Evolutionary conservation across 2,888 invertebrate genomes (phyloP).

Genomic region (Busseola fusca): DNA sequence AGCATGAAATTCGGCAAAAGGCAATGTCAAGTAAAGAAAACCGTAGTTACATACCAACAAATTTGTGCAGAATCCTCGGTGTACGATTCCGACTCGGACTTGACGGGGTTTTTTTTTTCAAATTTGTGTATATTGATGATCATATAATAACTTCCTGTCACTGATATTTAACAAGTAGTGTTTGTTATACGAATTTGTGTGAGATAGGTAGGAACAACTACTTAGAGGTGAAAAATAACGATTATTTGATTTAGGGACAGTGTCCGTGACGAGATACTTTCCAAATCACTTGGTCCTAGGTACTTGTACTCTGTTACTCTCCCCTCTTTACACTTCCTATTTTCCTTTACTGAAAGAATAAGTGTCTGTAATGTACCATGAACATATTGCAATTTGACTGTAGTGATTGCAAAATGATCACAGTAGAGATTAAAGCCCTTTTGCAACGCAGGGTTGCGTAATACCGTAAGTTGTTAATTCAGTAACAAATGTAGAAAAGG

Average conservation of each 20-base stretch:
- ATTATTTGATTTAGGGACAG: neutral
- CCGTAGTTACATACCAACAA: too few species aligned
- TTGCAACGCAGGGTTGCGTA: neutral
- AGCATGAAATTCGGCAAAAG: too few species aligned
- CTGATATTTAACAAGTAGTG: neutral
- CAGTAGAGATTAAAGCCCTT: neutral
- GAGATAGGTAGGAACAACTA: neutral
- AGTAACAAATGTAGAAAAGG: neutral
- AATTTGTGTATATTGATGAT: neutral
- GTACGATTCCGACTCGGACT: too few species aligned
- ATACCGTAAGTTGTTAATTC: neutral
- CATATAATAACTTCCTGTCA: neutral
- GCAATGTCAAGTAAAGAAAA: too few species aligned
- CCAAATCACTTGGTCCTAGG: neutral
- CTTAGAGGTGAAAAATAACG: neutral
- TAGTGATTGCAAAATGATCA: neutral
- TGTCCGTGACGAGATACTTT: neutral
- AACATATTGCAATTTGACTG: neutral
- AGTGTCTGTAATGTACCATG: neutral
- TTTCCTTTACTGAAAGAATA: neutral
- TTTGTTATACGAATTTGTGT: neutral
- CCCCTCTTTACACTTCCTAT: neutral
- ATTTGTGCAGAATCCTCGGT: too few species aligned
- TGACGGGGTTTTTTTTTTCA: too few species aligned
- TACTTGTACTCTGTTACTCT: neutral